Evolutionary conservation across 1,140 invertebrate genomes (phyloP), one percentile per base, ranked within the genome.

Genomic region (Cherax destructor): DNA sequence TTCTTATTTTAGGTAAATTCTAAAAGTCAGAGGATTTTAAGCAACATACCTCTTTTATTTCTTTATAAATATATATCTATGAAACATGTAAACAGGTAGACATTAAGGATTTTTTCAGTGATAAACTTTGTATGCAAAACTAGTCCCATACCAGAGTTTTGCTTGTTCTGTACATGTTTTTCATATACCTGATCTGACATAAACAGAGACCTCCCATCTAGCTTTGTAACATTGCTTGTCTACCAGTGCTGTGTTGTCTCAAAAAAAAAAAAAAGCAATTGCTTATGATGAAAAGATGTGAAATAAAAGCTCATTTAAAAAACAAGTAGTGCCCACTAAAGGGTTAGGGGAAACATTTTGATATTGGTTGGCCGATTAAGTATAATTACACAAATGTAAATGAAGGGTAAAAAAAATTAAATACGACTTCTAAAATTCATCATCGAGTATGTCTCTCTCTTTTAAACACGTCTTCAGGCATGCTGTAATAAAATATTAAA

Each of bases 41-140:
- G 69, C 69, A 81, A 56, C 61, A 65, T 65, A 13, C 56, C 16
- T 59, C 16, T 59, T 18, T 65, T 18, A 21, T 21, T 65, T 65
- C 18, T 65, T 18, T 65, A 5, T 65, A 21, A 18, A 65, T 65
- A 18, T 18, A 65, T 59, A 59, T 65, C 50, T 81, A 81, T 81
- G 79, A 59, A 81, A 81, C 13, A 56, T 81, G 56, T 81, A 81
- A 81, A 81, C 50, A 81, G 56, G 49, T 81, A 56, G 56, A 24
- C 4, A 59, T 52, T 81, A 56, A 56, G 56, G 79, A 21, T 21
- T 52, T 81, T 80, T 81, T 81, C 79, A 52, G 79, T 81, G 79
- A 81, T 81, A 50, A 50, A 81, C 79, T 81, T 56, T 81, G 79
- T 81, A 81, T 81, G 79, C 79, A 81, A 81, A 81, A 81, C 79